These are phyloP conservation scores for Antedon mediterranea DNA, from an alignment of 53 echinoderm and acorn worm species.

Conservation along the genomic window DNA sequence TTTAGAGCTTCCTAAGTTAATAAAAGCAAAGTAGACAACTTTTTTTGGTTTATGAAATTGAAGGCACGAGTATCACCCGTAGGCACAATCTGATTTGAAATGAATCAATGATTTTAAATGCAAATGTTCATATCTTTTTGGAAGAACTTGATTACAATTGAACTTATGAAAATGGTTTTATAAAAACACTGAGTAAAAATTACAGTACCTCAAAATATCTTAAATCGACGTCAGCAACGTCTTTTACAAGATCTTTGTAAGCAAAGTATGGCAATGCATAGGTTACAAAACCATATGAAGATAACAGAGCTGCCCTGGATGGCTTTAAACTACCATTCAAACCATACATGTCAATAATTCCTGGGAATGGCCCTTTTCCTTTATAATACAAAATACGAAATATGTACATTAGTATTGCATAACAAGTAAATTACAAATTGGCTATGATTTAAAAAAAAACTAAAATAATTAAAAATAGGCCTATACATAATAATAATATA, in stretches of 20 bases:
- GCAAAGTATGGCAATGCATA: not conserved
- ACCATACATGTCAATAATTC: not conserved
- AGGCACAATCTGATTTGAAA: too few species aligned
- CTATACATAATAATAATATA: too few species aligned
- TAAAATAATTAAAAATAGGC: too few species aligned
- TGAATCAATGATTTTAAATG: too few species aligned
- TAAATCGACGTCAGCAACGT: not conserved
- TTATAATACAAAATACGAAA: not conserved
- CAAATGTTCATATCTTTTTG: too few species aligned
- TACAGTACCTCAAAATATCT: slow-evolving; percentile 8
- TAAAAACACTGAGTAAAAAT: too few species aligned
- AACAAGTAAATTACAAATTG: not conserved
- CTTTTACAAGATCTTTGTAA: not conserved
- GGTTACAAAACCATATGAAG: not conserved
- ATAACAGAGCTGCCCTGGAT: not conserved
- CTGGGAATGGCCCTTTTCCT: slow-evolving; percentile 4
- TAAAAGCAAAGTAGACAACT: too few species aligned
- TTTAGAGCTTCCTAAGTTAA: not conserved
- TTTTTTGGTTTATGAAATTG: too few species aligned
- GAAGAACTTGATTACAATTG: too few species aligned
- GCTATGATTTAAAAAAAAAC: not conserved
- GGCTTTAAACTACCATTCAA: not conserved
- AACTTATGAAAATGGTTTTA: too few species aligned
- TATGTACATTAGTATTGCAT: not conserved
- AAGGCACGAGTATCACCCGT: too few species aligned